Evolutionary conservation across 2,888 invertebrate species (phyloP).

Genomic region (Mythimna pallens): DNA sequence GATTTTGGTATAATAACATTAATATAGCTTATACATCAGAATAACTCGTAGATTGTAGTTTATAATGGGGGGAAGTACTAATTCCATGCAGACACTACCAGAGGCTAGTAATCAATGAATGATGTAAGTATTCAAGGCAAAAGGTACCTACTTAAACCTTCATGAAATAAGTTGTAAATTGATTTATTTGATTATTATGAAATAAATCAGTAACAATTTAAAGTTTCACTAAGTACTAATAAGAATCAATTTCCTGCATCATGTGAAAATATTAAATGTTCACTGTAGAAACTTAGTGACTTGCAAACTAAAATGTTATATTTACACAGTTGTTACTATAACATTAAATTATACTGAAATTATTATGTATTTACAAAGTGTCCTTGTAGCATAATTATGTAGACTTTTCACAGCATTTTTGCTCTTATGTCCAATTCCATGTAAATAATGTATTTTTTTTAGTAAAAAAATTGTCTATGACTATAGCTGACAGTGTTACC

Average conservation of each 20-base stretch:
- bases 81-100: too few relatives aligned
- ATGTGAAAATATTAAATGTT: conserved; percentile 10
- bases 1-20: too few relatives aligned
- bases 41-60: too few relatives aligned
- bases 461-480: neutral
- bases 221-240: conserved; percentile 10
- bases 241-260: conserved; percentile 39
- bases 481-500: too few relatives aligned
- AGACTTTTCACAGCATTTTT: neutral
- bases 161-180: conserved; percentile 18
- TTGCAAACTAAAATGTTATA: conserved; percentile 19
- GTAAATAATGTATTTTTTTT: neutral
- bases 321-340: conserved; percentile 41
- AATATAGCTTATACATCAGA: too few relatives aligned
- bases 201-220: neutral
- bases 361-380: neutral
- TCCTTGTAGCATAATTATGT: neutral
- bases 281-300: conserved; percentile 16
- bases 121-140: conserved; percentile 11
- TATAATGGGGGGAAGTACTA: too few relatives aligned
- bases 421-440: neutral
- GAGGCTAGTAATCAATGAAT: neutral
- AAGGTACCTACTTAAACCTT: neutral
- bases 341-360: neutral
- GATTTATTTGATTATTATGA: neutral